Conservation (phyloP, 2,888 invertebrate genomes). For the Tanypteryx hageni region DNA sequence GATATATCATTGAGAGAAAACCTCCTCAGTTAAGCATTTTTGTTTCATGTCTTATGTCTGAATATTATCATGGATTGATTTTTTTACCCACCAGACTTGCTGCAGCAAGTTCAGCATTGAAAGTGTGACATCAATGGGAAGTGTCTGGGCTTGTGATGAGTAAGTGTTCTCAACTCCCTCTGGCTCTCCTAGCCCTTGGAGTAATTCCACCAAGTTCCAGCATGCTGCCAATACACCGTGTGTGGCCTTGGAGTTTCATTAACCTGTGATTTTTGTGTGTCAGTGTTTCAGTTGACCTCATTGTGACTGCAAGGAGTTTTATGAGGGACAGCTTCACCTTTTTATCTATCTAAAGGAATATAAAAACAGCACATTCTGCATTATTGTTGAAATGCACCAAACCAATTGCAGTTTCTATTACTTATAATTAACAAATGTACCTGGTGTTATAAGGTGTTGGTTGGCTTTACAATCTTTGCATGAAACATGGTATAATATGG, state of each 20-base stretch:
- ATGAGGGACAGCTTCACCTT: conserved; percentile 12
- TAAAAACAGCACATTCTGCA: conserved; percentile 43
- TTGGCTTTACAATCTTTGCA: conserved; percentile 4
- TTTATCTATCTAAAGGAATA: conserved; percentile 11
- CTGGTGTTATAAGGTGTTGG: conserved; percentile 38
- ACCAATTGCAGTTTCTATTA: neutral
- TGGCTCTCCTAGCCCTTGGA: neutral
- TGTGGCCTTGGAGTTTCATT: conserved; percentile 58
- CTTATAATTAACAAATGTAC: neutral
- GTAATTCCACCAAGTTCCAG: conserved; percentile 36
- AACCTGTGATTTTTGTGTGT: conserved; percentile 63
- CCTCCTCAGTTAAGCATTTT: neutral
- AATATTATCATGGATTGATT: conserved; percentile 32
- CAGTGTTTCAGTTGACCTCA: conserved; percentile 55
- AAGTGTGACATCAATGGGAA: conserved; percentile 50
- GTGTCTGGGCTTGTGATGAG: conserved; percentile 51
- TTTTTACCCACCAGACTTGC: conserved; percentile 27
- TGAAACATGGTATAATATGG: neutral
- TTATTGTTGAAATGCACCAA: neutral
- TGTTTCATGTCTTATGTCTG: neutral
- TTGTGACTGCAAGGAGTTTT: conserved; percentile 53
- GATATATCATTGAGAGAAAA: neutral
- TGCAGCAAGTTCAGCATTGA: conserved; percentile 50
- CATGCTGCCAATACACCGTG: conserved; percentile 54
- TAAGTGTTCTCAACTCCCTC: conserved; percentile 45